Conservation (phyloP, 1,140 invertebrate species). For the Dinoponera quadriceps region DNA sequence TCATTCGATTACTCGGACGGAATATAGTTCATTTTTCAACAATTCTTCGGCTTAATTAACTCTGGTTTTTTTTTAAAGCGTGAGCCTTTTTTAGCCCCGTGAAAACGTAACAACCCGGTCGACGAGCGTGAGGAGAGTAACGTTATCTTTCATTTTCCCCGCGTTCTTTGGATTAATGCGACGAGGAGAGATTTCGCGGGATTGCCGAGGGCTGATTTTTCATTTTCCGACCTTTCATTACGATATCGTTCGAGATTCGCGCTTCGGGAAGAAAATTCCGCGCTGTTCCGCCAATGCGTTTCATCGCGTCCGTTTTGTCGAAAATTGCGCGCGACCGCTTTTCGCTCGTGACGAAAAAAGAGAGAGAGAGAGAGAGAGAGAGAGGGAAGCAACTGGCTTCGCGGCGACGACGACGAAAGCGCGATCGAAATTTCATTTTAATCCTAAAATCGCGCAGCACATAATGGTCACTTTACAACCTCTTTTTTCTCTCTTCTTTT, state of each 20-base stretch:
- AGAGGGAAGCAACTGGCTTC: neutral
- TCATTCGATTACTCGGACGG: no score
- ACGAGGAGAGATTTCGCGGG: no score
- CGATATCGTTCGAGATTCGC: neutral
- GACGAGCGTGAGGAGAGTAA: no score
- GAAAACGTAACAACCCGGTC: no score
- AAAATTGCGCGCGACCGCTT: slow-evolving; percentile 6
- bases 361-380: neutral
- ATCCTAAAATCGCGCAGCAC: slow-evolving; percentile 1
- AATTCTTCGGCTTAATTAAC: slow-evolving; percentile 60
- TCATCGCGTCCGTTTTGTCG: neutral
- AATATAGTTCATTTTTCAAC: slow-evolving; percentile 15
- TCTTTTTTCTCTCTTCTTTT: slow-evolving; percentile 28
- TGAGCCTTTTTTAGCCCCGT: slow-evolving; percentile 55
- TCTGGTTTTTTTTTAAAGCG: slow-evolving; percentile 48
- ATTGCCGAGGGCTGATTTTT: no score
- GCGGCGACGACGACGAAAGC: slow-evolving; percentile 25
- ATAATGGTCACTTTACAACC: slow-evolving; percentile 46
- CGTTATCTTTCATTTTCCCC: no score
- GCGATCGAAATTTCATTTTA: slow-evolving; percentile 53
- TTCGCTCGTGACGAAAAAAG: neutral
- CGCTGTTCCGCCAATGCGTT: neutral
- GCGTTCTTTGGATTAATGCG: no score
- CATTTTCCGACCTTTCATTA: neutral
- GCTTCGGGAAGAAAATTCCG: neutral